These are phyloP conservation scores for Leptinotarsa haldemani DNA, from an alignment of 2,888 invertebrate genomes.

Conservation along the genomic window DNA sequence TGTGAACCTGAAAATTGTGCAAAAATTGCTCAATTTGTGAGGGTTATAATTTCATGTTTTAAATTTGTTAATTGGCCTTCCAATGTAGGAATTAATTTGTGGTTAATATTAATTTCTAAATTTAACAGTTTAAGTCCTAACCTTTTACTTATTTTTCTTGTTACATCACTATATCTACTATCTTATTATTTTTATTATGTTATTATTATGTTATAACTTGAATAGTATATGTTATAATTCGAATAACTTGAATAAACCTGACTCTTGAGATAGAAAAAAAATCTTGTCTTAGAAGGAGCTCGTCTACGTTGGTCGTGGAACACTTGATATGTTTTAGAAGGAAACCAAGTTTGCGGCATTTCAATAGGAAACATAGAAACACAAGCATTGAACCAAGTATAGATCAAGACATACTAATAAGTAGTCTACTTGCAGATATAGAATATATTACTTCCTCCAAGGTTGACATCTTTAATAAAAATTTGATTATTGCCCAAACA, in stretches of 20 bases:
- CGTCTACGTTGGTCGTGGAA: background rate
- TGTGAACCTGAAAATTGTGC: background rate
- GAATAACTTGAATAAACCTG: no score
- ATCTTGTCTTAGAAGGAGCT: slow-evolving; percentile 2
- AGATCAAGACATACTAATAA: no score
- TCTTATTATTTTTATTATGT: no score
- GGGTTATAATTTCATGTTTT: background rate
- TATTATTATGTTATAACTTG: no score
- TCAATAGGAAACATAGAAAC: background rate
- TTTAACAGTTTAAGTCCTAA: slow-evolving; percentile 15
- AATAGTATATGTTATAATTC: no score
- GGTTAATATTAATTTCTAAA: slow-evolving; percentile 1
- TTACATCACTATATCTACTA: background rate
- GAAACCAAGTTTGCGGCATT: background rate
- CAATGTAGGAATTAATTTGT: slow-evolving; percentile 4
- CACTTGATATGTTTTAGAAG: slow-evolving; percentile 1
- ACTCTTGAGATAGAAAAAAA: no score
- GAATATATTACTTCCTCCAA: no score
- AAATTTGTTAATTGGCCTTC: background rate
- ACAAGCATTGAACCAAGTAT: no score
- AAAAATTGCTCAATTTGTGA: slow-evolving; percentile 6
- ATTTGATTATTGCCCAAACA: no score
- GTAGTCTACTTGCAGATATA: no score
- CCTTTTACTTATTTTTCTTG: background rate
- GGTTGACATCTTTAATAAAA: no score